These are phyloP conservation scores for Ondatra zibethicus DNA, from an alignment of 2,113 vertebrate species.

Conservation along the genomic window DNA sequence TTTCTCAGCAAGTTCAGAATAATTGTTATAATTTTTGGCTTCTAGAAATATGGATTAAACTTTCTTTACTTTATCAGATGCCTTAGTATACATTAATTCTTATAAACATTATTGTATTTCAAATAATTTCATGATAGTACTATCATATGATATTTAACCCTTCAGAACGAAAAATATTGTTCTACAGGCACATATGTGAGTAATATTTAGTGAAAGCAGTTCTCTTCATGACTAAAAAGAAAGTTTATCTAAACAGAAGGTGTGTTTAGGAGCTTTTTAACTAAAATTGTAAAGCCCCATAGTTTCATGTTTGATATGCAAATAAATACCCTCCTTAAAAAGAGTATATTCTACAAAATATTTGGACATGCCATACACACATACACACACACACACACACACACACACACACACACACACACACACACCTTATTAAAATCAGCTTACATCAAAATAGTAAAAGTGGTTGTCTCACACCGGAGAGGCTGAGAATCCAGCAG, in stretches of 20 bases:
- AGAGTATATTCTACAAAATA: neutral
- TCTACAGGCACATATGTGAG: neutral
- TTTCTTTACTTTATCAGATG: neutral
- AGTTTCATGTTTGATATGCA: neutral
- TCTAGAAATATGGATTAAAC: neutral
- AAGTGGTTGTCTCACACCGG: neutral
- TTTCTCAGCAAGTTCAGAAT: neutral
- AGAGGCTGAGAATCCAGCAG: neutral
- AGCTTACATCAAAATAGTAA: neutral
- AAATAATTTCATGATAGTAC: neutral
- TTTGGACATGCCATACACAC: neutral
- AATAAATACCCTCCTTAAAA: neutral
- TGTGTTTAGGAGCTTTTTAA: neutral
- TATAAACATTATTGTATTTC: neutral
- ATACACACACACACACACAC: neutral
- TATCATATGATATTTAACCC: neutral
- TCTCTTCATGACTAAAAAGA: neutral
- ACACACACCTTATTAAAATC: neutral
- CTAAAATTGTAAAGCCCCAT: neutral
- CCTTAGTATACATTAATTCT: neutral
- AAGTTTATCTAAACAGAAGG: neutral
- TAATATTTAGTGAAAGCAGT: neutral
- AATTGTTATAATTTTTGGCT: neutral
- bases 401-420: neutral
- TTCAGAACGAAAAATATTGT: neutral